phyloP scores from a whole-genome alignment of 2,113 vertebrate genomes.

The Origma solitaria region DNA sequence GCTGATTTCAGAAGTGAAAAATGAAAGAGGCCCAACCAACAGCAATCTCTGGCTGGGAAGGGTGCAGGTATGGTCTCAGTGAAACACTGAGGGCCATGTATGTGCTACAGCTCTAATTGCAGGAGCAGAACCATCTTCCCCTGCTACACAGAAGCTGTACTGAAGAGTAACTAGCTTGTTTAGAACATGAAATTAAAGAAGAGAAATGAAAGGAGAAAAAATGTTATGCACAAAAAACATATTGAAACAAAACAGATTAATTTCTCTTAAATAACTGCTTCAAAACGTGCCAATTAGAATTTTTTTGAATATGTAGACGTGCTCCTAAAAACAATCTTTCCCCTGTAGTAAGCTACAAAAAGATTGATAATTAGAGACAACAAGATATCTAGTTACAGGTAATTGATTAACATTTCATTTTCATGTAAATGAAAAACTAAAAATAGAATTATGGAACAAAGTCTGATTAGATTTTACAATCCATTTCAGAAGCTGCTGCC shows the following conservation, averaged over 20 bases:
- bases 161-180: neutral
- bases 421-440: neutral
- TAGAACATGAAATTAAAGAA: neutral
- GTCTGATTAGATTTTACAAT: neutral
- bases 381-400: neutral
- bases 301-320: neutral
- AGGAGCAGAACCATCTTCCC: neutral
- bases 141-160: neutral
- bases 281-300: neutral
- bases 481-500: neutral
- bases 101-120: neutral
- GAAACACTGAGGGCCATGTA: neutral
- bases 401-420: slow-evolving; percentile 16
- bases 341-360: neutral
- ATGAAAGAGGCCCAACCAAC: neutral
- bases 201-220: neutral
- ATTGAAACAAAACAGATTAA: neutral
- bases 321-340: neutral
- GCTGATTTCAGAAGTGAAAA: neutral
- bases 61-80: neutral
- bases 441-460: neutral
- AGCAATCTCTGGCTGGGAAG: neutral
- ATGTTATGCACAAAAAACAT: neutral
- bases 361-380: neutral
- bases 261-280: neutral